Evolutionary conservation across 2,797 vertebrate species (phyloP).

Genomic region (Mus minutoides): DNA sequence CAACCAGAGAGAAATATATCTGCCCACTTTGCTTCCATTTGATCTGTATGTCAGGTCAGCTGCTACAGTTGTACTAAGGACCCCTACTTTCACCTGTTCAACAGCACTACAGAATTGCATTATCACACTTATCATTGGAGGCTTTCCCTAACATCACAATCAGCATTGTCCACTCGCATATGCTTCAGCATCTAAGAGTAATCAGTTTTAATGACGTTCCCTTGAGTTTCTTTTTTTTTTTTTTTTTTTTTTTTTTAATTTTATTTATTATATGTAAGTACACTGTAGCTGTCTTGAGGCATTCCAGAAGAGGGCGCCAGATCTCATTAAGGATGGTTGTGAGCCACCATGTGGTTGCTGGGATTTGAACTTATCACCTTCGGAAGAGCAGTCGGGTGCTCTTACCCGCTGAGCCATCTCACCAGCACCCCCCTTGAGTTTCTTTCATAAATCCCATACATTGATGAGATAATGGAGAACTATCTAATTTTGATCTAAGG

Average conservation of each 20-base stretch:
- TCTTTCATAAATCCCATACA: constrained; percentile 85
- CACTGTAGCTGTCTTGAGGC: no score
- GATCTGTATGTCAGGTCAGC: neutral
- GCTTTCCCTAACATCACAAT: constrained; percentile 83
- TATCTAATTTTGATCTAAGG: constrained; percentile 81
- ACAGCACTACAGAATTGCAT: constrained; percentile 26
- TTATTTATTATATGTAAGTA: no score
- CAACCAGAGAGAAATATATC: neutral
- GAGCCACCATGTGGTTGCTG: no score
- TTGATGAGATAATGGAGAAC: constrained; percentile 85
- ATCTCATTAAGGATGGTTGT: no score
- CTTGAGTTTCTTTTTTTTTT: constrained; percentile 76
- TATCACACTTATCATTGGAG: constrained; percentile 80
- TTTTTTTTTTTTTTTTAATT: no score
- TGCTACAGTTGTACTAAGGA: neutral
- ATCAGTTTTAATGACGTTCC: constrained; percentile 83
- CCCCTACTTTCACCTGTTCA: constrained; percentile 35
- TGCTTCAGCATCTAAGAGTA: constrained; percentile 80
- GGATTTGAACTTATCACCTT: no score
- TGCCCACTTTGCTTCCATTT: neutral
- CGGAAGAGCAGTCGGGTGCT: no score
- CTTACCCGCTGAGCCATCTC: no score
- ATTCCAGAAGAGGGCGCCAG: no score
- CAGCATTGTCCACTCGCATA: constrained; percentile 80
- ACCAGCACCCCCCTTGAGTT: constrained; percentile 51